Conservation (phyloP, 2,888 invertebrate genomes). For the Reticulitermes lucifugus region DNA sequence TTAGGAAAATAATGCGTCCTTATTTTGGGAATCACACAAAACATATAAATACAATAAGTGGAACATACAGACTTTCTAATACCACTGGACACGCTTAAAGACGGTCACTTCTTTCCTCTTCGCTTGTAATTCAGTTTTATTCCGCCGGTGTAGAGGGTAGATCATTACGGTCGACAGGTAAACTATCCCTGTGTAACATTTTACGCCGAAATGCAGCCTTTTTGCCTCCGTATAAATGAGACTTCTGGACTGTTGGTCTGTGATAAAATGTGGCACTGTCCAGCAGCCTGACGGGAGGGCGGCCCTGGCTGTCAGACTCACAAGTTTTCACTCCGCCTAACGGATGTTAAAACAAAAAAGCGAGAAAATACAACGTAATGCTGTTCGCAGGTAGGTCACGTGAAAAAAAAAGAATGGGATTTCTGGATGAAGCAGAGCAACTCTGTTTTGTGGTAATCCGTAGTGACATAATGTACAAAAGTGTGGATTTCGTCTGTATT, state of each 20-base stretch:
- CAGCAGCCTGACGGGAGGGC: neutral
- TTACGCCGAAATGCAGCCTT: neutral
- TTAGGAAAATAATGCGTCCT: no score
- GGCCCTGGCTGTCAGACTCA: neutral
- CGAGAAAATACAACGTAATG: neutral
- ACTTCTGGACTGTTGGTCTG: neutral
- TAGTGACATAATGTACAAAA: no score
- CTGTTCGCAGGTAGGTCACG: neutral
- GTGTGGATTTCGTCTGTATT: no score
- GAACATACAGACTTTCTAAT: no score
- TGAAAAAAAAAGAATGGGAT: neutral
- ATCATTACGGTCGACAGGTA: neutral
- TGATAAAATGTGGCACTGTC: neutral
- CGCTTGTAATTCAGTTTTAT: neutral
- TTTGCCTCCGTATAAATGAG: neutral
- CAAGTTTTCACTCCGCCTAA: neutral
- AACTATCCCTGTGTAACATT: neutral
- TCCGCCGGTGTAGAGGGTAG: neutral
- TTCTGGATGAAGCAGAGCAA: no score
- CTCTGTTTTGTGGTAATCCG: no score
- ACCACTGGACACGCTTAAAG: neutral
- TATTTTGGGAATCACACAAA: no score
- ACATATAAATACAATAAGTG: no score
- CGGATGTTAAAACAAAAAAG: neutral
- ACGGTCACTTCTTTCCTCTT: neutral